Evolutionary conservation across 2,888 invertebrate species (phyloP).

Genomic region (Chrysopilus asiliformis): DNA sequence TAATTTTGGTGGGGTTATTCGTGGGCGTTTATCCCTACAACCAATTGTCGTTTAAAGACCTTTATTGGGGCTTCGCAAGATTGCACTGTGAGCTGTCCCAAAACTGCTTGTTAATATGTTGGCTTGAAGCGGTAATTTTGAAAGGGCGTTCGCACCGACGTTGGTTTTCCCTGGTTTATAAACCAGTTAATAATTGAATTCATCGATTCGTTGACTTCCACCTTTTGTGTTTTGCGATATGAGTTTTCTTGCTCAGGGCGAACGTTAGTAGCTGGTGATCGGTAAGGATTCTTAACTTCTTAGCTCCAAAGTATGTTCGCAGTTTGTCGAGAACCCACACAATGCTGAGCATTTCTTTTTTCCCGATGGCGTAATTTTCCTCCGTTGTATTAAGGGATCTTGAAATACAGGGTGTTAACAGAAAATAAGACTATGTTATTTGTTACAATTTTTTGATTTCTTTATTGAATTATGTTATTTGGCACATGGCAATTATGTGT

Average conservation of each 20-base stretch:
- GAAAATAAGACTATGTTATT: no score
- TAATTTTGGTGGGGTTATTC: neutral
- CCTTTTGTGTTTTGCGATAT: constrained; percentile 1
- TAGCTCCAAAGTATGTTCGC: neutral
- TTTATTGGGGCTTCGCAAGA: no score
- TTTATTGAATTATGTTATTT: no score
- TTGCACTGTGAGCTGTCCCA: constrained; percentile 1
- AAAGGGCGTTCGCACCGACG: neutral
- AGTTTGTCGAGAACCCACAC: constrained; percentile 5
- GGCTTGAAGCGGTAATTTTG: neutral
- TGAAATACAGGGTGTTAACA: no score
- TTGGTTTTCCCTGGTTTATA: neutral
- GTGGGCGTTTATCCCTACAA: neutral
- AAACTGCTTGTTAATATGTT: neutral
- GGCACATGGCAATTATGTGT: no score
- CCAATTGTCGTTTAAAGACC: no score
- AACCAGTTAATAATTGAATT: neutral
- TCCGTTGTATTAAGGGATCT: constrained; percentile 3
- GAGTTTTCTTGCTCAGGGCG: constrained; percentile 1
- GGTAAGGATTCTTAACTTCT: constrained; percentile 4
- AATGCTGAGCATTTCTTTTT: constrained; percentile 2
- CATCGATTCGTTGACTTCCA: constrained; percentile 1
- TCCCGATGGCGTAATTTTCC: constrained; percentile 3
- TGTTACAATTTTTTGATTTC: no score
- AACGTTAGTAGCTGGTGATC: constrained; percentile 4